A percentile compares a stretch with the other conserved stretches of the same genome.
phyloP scores from a whole-genome alignment of 2,888 invertebrate species.

The Aspidiotus rigidus region DNA sequence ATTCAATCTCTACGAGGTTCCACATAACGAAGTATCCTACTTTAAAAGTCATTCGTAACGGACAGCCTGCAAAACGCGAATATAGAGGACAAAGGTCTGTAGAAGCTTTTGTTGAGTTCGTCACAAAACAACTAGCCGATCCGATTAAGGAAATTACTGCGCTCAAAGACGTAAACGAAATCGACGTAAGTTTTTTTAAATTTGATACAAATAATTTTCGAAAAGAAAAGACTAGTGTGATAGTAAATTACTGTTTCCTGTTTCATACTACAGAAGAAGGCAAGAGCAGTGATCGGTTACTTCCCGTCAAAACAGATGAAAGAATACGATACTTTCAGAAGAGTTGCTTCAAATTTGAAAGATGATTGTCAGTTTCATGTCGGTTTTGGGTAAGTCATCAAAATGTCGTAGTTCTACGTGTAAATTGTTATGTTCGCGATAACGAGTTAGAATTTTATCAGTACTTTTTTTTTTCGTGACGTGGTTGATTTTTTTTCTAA shows the following conservation, averaged over 20 bases:
- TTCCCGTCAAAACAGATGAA: slow-evolving; percentile 71
- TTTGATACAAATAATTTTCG: too few relatives aligned
- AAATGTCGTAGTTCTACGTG: neutral
- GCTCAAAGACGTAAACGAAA: slow-evolving; percentile 59
- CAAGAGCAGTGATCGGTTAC: slow-evolving; percentile 78
- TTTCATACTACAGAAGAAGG: slow-evolving; percentile 46
- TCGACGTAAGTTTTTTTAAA: slow-evolving; percentile 50
- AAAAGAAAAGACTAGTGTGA: too few relatives aligned
- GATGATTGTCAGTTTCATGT: slow-evolving; percentile 90
- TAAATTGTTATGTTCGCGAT: too few relatives aligned
- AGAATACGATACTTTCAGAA: slow-evolving; percentile 65
- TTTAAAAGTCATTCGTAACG: slow-evolving; percentile 85
- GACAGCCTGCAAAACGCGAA: slow-evolving; percentile 78
- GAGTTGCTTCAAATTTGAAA: slow-evolving; percentile 49
- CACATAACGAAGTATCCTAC: slow-evolving; percentile 98
- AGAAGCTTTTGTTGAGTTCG: slow-evolving; percentile 81
- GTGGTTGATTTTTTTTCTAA: too few relatives aligned
- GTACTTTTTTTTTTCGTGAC: too few relatives aligned
- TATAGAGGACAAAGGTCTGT: slow-evolving; percentile 79
- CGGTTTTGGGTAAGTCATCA: slow-evolving; percentile 59
- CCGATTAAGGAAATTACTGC: slow-evolving; percentile 69
- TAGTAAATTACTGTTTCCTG: too few relatives aligned
- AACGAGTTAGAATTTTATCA: too few relatives aligned
- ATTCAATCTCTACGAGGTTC: slow-evolving; percentile 72
- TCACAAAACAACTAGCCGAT: slow-evolving; percentile 79